Base-by-base conservation (phyloP, 2,113 vertebrate species). In the Hippoglossus stenolepis region DNA sequence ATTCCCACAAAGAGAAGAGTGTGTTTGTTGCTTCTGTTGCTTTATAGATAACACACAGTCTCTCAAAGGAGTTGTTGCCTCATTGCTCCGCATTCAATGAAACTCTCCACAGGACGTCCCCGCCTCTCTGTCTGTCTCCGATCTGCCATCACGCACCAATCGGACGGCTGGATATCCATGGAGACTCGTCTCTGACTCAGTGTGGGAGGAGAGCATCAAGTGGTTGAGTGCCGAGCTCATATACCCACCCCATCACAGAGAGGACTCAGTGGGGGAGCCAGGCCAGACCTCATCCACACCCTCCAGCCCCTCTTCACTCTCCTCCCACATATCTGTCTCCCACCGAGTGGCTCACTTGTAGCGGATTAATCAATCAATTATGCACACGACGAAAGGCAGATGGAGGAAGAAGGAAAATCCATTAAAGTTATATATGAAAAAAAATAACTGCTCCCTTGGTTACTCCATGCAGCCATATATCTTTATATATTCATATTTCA, bases 181-280 rank as follows among this genome's bases (percentile, higher is more conserved):
- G 90, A 76, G 80, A 92, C 88, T 85, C 20, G 38, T 81, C 72
- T 79, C 81, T 78, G 69, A 86, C 75, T 77, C 78, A 84, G 79
- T 73, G 79, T 73, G 71, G 72, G 88, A 85, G 79, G 85, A 59
- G 85, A 78, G 75, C 87, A 86, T 79, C 69, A 75, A 88, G 91
- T 74, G 75, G 74, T 75, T 72, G 60, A 85, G 81, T 66, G 73
- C 74, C 59, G 62, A 86, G 65, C 75, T 75, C 71, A 68, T 62
- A 61, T 63, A 59, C 65, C 56, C 23, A 68, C 43, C 79, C 84
- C 70, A 54, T 73, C 14, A 57, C 54, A 45, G 63, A 66, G 60
- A 70, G 65, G 75, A 75, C 80, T 15, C 83, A 57, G 72, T 45
- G 49, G 87, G 31, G 89, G 72, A 71, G 74, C 68, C 84, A 45